phyloP scores from a whole-genome alignment of 1,140 invertebrate species.

The Propsilocerus akamusi region DNA sequence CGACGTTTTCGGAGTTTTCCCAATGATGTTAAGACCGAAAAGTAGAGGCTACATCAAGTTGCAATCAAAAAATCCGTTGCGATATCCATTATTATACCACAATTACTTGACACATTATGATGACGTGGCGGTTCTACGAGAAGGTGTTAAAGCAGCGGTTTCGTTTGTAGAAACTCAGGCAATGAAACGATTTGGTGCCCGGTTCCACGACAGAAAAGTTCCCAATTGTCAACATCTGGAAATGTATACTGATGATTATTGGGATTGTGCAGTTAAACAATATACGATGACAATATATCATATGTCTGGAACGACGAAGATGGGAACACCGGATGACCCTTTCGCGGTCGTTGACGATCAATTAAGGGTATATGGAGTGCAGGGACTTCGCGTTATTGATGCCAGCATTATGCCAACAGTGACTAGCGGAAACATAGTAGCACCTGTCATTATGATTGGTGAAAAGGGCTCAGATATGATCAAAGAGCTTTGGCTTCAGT shows the following conservation, averaged over 20 bases:
- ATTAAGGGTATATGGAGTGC: constrained; percentile 53
- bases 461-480: constrained; percentile 81
- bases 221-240: constrained; percentile 63
- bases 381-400: constrained; percentile 57
- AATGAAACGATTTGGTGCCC: constrained; percentile 52
- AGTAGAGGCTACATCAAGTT: constrained; percentile 63
- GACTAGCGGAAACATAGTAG: constrained; percentile 17
- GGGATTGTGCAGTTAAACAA: constrained; percentile 22
- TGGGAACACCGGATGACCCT: constrained; percentile 57
- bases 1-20: constrained; percentile 61
- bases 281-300: constrained; percentile 81
- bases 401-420: constrained; percentile 56
- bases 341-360: constrained; percentile 67
- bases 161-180: constrained; percentile 55
- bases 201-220: constrained; percentile 45
- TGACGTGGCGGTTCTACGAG: constrained; percentile 56
- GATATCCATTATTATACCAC: constrained; percentile 72
- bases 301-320: constrained; percentile 64
- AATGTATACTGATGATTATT: constrained; percentile 50
- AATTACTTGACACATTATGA: constrained; percentile 73
- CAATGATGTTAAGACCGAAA: constrained; percentile 72
- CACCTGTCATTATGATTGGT: constrained; percentile 49
- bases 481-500: constrained; percentile 42
- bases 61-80: constrained; percentile 55
- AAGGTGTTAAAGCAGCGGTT: constrained; percentile 69